A percentile compares a stretch with the other conserved stretches of the same genome.
Conservation (phyloP, 1,140 invertebrate species). For the Hylyphantes graminicola region DNA sequence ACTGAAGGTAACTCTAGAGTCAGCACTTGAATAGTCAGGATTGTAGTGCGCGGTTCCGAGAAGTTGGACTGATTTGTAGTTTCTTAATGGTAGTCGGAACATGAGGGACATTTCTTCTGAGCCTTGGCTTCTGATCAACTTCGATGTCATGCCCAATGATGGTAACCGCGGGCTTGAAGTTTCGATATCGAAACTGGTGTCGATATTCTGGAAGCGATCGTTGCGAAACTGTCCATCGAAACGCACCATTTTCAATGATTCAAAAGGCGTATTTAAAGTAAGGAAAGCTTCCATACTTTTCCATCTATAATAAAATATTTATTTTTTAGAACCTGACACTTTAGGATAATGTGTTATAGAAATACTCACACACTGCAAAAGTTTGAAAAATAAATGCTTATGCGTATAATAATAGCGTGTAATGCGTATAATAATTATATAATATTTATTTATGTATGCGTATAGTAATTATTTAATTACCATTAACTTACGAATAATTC, state of each 20-base stretch:
- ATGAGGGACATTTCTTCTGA: conserved; percentile 61
- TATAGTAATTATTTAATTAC: too few relatives aligned
- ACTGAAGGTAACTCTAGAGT: conserved; percentile 47
- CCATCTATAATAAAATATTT: conserved; percentile 42
- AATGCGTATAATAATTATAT: too few relatives aligned
- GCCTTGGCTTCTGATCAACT: conserved; percentile 40
- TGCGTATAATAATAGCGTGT: too few relatives aligned
- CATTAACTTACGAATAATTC: too few relatives aligned
- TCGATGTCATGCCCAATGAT: conserved; percentile 45
- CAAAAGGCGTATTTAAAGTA: conserved; percentile 63
- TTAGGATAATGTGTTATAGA: too few relatives aligned
- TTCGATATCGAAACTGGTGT: conserved; percentile 60
- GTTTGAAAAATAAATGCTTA: too few relatives aligned
- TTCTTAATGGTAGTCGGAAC: conserved; percentile 25
- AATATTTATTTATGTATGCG: too few relatives aligned
- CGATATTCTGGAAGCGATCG: conserved; percentile 57
- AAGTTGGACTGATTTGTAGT: conserved; percentile 31
- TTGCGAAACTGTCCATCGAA: conserved; percentile 58
- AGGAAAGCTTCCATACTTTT: conserved; percentile 63
- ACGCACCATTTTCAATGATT: conserved; percentile 61
- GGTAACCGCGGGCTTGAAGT: conserved; percentile 58
- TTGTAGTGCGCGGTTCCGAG: conserved; percentile 40
- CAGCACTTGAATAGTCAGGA: conserved; percentile 16
- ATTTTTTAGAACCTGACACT: too few relatives aligned
- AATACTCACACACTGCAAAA: too few relatives aligned